phyloP scores from a whole-genome alignment of 1,140 invertebrate genomes.

The Anadara kagoshimensis region DNA sequence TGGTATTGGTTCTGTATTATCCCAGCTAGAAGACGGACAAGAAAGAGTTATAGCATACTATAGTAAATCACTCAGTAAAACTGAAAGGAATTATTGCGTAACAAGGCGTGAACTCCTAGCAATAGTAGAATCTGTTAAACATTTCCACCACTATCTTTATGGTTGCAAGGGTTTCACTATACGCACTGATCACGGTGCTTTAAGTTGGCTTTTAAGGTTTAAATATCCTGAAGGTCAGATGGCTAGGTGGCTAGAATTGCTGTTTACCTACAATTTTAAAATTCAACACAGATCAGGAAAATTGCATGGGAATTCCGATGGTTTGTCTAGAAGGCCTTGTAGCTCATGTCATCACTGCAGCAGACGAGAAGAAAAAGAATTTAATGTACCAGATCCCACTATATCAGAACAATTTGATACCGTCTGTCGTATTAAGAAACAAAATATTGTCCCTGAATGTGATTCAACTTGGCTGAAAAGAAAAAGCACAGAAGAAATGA shows the following conservation, averaged over 20 bases:
- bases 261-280: neutral
- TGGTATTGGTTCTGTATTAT: conserved; percentile 22
- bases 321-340: conserved; percentile 1
- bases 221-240: conserved; percentile 22
- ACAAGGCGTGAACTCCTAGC: conserved; percentile 55
- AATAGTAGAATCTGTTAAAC: conserved; percentile 46
- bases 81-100: conserved; percentile 48
- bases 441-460: neutral
- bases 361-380: neutral
- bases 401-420: neutral
- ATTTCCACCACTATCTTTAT: conserved; percentile 52
- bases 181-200: conserved; percentile 19
- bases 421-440: neutral
- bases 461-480: neutral
- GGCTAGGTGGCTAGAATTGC: conserved; percentile 11
- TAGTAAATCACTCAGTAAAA: conserved; percentile 26
- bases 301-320: conserved; percentile 8
- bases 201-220: conserved; percentile 18
- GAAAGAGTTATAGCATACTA: conserved; percentile 44
- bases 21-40: conserved; percentile 16
- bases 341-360: neutral
- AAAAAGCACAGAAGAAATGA: neutral
- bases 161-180: neutral
- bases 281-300: neutral
- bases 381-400: neutral